Conservation (phyloP, 37 sponge, comb jelly and placozoan genomes). For the Eunapius fragilis region DNA sequence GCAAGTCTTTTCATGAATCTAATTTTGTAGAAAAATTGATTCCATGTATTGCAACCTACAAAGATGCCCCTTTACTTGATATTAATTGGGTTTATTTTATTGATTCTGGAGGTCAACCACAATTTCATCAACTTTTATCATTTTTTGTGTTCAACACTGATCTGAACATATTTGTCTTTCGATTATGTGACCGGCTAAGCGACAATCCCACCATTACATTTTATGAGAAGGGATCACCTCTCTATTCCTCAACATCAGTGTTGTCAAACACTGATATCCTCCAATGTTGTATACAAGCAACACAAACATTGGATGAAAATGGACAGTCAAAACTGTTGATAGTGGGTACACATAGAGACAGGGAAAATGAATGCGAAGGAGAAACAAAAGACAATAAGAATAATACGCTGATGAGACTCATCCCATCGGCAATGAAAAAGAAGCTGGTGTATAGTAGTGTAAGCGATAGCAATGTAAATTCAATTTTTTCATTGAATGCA, state of each 20-base stretch:
- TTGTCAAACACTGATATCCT: not conserved
- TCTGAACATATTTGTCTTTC: not conserved
- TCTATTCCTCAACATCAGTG: not conserved
- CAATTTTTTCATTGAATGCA: not conserved
- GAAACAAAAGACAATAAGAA: not conserved
- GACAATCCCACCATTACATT: not conserved
- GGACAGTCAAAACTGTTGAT: not conserved
- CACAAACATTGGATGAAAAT: not conserved
- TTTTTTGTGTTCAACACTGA: not conserved
- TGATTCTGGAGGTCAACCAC: conserved; percentile 6
- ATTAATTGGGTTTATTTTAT: conserved; percentile 3
- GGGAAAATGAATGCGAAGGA: not conserved
- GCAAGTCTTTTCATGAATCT: not conserved
- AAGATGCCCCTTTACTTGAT: not conserved
- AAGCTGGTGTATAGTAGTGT: not conserved
- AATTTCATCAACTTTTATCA: not conserved
- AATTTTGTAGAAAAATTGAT: not conserved
- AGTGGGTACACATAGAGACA: not conserved
- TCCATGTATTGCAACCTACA: not conserved
- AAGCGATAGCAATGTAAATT: too few species aligned
- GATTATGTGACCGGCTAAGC: not conserved
- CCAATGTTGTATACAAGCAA: not conserved
- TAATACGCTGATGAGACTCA: not conserved
- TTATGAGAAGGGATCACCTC: not conserved
- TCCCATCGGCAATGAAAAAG: not conserved